A percentile compares a stretch with the other conserved stretches of the same genome.
phyloP scores from a whole-genome alignment of 2,888 invertebrate genomes.

The Ochlodes sylvanus region DNA sequence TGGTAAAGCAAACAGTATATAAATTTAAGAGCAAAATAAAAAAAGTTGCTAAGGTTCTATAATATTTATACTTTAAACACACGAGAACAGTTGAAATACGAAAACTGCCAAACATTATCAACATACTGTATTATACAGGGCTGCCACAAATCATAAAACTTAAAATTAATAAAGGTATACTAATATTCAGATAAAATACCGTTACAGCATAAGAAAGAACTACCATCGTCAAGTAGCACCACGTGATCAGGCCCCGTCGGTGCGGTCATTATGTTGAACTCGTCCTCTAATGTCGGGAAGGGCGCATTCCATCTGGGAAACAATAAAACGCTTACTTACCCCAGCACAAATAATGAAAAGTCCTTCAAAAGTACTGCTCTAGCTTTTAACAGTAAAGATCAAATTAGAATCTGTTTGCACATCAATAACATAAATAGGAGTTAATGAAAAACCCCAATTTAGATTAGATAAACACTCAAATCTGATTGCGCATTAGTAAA shows the following conservation, averaged over 20 bases:
- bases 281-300: conserved; percentile 96
- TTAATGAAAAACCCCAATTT: too few species aligned
- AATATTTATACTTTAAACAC: too few species aligned
- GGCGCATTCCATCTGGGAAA: conserved; percentile 92
- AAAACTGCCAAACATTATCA: not conserved
- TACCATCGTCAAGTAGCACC: conserved; percentile 93
- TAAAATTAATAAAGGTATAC: conserved; percentile 29
- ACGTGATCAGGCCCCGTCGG: conserved; percentile 87
- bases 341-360: not conserved
- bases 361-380: too few species aligned
- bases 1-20: too few species aligned
- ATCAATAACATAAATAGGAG: too few species aligned
- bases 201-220: conserved; percentile 39
- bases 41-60: too few species aligned
- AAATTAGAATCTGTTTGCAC: too few species aligned
- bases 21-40: too few species aligned
- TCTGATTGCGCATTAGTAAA: too few species aligned
- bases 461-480: too few species aligned
- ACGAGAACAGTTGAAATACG: not conserved
- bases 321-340: not conserved
- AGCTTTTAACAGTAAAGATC: too few species aligned
- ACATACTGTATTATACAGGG: not conserved
- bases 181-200: conserved; percentile 32
- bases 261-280: conserved; percentile 96
- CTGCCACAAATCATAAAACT: not conserved